phyloP scores from a whole-genome alignment of 2,113 vertebrate species.

The Herpailurus yagouaroundi region DNA sequence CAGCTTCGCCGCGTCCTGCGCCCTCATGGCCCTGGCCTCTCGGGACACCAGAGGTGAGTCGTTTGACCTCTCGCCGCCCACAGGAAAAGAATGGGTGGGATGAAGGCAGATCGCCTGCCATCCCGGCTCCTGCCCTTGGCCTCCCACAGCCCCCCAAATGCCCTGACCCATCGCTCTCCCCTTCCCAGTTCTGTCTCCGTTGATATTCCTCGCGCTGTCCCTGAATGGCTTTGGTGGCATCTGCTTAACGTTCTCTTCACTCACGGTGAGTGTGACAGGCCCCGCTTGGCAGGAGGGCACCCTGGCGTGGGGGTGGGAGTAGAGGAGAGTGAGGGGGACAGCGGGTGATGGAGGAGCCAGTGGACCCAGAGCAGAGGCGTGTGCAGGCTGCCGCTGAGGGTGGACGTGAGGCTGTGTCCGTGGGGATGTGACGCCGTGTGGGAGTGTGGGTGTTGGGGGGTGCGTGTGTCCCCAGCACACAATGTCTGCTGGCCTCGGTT shows the following conservation, averaged over 20 bases:
- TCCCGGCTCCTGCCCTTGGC: neutral
- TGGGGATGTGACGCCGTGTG: neutral
- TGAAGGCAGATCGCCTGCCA: neutral
- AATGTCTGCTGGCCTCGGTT: neutral
- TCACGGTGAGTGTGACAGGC: constrained; percentile 89
- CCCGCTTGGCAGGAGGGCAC: neutral
- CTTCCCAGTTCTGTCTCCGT: constrained; percentile 87
- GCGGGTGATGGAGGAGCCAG: too few species aligned
- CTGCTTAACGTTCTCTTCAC: constrained; percentile 95
- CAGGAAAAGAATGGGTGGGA: neutral
- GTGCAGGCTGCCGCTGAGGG: neutral
- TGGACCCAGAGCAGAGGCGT: rapidly evolving
- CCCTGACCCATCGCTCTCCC: neutral
- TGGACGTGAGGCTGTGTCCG: neutral
- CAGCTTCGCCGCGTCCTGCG: constrained; percentile 90
- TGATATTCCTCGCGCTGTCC: constrained; percentile 94
- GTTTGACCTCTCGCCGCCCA: neutral
- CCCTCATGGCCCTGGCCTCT: constrained; percentile 90
- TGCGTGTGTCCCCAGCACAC: too few species aligned
- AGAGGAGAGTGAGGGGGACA: neutral
- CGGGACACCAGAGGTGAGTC: constrained; percentile 86
- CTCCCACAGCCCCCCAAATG: neutral
- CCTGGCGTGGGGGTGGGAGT: neutral
- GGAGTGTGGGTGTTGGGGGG: neutral
- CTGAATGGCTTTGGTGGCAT: constrained; percentile 95